These are phyloP conservation scores for Sarcophaga carnaria DNA, from an alignment of 2,888 invertebrate genomes.

Conservation along the genomic window DNA sequence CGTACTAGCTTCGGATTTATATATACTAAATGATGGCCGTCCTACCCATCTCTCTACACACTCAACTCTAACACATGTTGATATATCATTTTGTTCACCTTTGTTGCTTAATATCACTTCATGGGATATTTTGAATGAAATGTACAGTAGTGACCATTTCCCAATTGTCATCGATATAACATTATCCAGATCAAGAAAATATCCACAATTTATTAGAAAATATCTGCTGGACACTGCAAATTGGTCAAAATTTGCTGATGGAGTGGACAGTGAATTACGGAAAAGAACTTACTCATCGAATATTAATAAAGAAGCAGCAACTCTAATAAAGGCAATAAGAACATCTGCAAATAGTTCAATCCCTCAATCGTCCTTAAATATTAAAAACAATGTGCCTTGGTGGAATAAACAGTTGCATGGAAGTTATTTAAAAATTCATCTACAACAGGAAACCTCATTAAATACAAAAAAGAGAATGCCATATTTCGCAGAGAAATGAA, in stretches of 20 bases:
- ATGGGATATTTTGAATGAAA: neutral
- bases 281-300: neutral
- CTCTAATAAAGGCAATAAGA: neutral
- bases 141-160: neutral
- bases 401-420: constrained; percentile 18
- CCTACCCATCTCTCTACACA: neutral
- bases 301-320: constrained; percentile 15
- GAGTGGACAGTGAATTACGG: neutral
- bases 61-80: neutral
- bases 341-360: neutral
- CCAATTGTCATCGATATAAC: neutral
- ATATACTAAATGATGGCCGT: too few species aligned
- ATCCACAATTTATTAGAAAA: neutral
- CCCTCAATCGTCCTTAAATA: neutral
- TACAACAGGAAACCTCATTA: constrained; percentile 18
- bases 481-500: constrained; percentile 38
- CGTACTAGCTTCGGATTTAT: too few species aligned
- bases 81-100: neutral
- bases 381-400: constrained; percentile 12
- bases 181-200: neutral
- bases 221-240: constrained; percentile 6
- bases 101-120: neutral
- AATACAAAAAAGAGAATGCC: constrained; percentile 25
- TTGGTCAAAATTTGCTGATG: neutral
- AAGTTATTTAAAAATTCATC: constrained; percentile 5